Evolutionary conservation across 64 coral and sea anemone species (phyloP).

Genomic region (Pocillopora damicornis): DNA sequence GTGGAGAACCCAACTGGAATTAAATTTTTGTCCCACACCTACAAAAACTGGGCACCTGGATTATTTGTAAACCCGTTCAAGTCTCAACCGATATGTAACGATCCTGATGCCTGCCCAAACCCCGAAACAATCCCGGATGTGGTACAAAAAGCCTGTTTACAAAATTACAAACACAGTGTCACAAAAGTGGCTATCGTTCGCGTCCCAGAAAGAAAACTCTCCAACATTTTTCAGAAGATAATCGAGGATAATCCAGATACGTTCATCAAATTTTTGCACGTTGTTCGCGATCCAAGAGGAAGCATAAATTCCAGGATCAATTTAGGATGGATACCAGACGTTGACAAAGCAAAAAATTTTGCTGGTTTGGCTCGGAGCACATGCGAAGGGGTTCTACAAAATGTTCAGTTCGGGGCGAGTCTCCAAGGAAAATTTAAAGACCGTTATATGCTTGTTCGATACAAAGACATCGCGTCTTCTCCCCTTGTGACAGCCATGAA

Average conservation of each 20-base stretch:
- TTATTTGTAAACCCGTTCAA: constrained; percentile 45
- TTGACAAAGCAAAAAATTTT: constrained; percentile 15
- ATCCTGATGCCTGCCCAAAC: constrained; percentile 2
- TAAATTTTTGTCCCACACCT: constrained; percentile 29
- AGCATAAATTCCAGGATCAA: constrained; percentile 57
- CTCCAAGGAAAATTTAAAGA: constrained; percentile 10
- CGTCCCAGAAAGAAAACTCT: constrained; percentile 45
- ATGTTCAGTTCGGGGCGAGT: constrained; percentile 46
- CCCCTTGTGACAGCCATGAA: constrained; percentile 42
- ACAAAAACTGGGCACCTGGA: constrained; percentile 32
- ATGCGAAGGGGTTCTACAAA: constrained; percentile 43
- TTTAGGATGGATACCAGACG: constrained; percentile 15
- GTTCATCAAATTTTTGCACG: constrained; percentile 49
- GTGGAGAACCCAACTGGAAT: constrained; percentile 17
- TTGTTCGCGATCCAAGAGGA: constrained; percentile 63
- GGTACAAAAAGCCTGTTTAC: constrained; percentile 33
- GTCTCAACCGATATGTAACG: constrained; percentile 46
- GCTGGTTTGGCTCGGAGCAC: not conserved
- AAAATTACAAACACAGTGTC: constrained; percentile 39
- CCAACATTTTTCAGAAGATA: constrained; percentile 38
- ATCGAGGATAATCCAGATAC: constrained; percentile 45
- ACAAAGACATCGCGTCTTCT: constrained; percentile 41
- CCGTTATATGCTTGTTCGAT: constrained; percentile 36
- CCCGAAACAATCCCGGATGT: not conserved
- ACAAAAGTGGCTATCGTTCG: constrained; percentile 50